phyloP scores from a whole-genome alignment of 2,797 vertebrate genomes.

The Poeciliopsis turneri region DNA sequence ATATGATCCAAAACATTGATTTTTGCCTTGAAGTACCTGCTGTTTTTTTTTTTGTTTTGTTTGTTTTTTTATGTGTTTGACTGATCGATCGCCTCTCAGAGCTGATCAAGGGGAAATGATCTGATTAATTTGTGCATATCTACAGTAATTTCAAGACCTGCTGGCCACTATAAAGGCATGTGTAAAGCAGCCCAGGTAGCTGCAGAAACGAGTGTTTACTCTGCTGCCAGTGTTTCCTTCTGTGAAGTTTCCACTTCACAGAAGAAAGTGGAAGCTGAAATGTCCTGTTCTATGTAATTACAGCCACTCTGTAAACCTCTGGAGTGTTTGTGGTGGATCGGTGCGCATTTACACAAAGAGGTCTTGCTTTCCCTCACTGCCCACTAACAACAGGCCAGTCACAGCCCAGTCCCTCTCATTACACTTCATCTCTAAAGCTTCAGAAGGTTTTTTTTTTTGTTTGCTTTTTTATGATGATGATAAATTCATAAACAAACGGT shows the following conservation, averaged over 20 bases:
- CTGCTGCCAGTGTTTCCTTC: conserved; percentile 19
- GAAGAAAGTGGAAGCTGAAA: conserved; percentile 27
- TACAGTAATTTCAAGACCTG: neutral
- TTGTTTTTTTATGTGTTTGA: neutral
- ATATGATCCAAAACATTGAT: too few species aligned
- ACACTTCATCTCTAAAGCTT: conserved; percentile 3
- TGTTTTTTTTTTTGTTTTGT: neutral
- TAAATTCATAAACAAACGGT: conserved; percentile 11
- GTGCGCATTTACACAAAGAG: conserved; percentile 14
- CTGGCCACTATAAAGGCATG: neutral
- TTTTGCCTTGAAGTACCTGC: neutral
- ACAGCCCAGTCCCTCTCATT: neutral
- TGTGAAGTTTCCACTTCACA: neutral
- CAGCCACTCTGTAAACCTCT: conserved; percentile 38
- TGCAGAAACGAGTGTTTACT: conserved; percentile 24
- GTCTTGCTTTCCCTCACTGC: conserved; percentile 27
- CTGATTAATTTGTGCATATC: neutral
- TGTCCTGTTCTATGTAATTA: conserved; percentile 36
- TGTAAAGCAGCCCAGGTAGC: conserved; percentile 4
- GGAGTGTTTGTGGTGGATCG: conserved; percentile 46
- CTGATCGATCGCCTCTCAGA: neutral
- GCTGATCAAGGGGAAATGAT: neutral
- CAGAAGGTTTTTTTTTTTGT: neutral
- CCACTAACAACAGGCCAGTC: neutral
- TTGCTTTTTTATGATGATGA: neutral